Base-by-base conservation (phyloP, 2,888 invertebrate genomes). In the Pseudococcus jackbeardsleyi region DNA sequence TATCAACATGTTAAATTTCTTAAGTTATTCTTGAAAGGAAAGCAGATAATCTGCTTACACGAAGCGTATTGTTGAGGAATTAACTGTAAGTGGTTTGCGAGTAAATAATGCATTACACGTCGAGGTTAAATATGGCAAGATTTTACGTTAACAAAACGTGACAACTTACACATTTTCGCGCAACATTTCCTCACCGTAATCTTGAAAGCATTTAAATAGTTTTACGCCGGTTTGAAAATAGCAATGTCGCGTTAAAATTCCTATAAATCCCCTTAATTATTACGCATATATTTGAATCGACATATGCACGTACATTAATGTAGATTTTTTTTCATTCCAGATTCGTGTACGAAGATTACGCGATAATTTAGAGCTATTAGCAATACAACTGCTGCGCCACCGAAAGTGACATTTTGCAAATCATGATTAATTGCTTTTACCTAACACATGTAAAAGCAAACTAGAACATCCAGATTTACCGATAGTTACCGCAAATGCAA, bases 51-150 rank as follows among this genome's bases (percentile, higher is more conserved):
- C 79, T 82, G 79, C 79, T 82, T 82, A 82, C 79, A 82, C 19
- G 79, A 82, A 82, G 46, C 79, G 39, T 39, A 82, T 82, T 82
- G 79, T 42, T 46, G 79, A 82, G 79, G 79, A 82, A 82, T 82
- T 82, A 82, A 82, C 79, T 7, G 79, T 82, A 82, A 82, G 79
- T 82, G 79, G 79, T 46, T 82, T 82, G 79, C 39, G 79, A 82
- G 79, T 85, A 85, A 85, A 85, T 85, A 85, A 85, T 85, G 85
- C 85, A 85, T 85, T 50, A 85, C 85, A 85, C 85, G 85, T 85
- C 85, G 85, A 85, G 50, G 85, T 82, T 82, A 82, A 82, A 82
- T 82, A 82, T 82, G 79, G 46, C 26, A 19, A 82, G 79, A 82
- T 85, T 85, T 39, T 42, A 85, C 85, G 85, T 64, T 54, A 59